Evolutionary conservation across 2,888 invertebrate species (phyloP).

Genomic region (Cerastis rubricosa): DNA sequence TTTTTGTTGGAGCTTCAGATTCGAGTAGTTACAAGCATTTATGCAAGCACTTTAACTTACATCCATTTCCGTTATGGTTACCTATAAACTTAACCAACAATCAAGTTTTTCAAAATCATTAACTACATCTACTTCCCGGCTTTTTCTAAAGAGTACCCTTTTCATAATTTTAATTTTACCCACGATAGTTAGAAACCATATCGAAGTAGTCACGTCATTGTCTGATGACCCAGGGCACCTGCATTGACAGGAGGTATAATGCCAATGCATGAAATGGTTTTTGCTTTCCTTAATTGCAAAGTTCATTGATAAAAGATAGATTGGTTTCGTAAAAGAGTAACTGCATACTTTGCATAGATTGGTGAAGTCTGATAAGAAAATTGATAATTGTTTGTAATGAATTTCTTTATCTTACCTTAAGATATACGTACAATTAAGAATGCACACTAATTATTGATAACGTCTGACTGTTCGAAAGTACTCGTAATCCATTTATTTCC

Average conservation of each 20-base stretch:
- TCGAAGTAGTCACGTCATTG: constrained; percentile 10
- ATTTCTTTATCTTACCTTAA: constrained; percentile 27
- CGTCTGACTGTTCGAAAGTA: background rate
- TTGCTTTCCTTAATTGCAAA: constrained; percentile 40
- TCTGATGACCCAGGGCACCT: constrained; percentile 40
- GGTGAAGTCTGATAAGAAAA: constrained; percentile 8
- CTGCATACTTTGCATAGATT: constrained; percentile 15
- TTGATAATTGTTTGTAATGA: constrained; percentile 18
- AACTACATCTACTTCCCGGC: background rate
- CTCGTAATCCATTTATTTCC: constrained; percentile 8
- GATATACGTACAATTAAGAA: constrained; percentile 25
- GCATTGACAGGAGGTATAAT: constrained; percentile 31
- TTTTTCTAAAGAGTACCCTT: constrained; percentile 11
- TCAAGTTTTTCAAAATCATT: constrained; percentile 19
- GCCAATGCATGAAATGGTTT: constrained; percentile 11
- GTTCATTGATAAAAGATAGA: constrained; percentile 40
- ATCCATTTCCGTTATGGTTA: constrained; percentile 10
- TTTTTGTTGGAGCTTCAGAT: background rate
- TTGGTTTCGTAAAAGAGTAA: constrained; percentile 24
- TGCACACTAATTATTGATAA: constrained; percentile 14
- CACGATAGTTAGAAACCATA: constrained; percentile 9
- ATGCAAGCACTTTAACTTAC: constrained; percentile 1
- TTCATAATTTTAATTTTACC: constrained; percentile 27
- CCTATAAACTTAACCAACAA: constrained; percentile 3
- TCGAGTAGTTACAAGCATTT: background rate